phyloP scores from a whole-genome alignment of 2,888 invertebrate species.

The Amblyjoppa proteus region DNA sequence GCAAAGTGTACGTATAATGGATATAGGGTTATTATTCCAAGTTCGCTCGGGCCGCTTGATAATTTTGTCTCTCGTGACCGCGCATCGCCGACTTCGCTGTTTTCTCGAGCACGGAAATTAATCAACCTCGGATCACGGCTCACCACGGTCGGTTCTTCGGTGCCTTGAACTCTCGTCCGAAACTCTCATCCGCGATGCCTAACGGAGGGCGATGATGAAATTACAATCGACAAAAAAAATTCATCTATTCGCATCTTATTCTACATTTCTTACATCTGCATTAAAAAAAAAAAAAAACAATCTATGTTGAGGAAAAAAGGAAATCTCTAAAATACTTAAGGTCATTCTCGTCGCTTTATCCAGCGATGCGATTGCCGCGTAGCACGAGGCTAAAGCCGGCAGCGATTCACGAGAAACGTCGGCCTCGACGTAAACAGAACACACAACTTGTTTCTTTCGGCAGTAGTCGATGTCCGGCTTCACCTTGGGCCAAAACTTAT shows the following conservation, averaged over 20 bases:
- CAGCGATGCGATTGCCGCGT: too few species aligned
- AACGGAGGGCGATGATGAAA: not conserved
- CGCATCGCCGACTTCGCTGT: slow-evolving; percentile 80
- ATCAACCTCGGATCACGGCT: slow-evolving; percentile 78
- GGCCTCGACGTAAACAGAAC: too few species aligned
- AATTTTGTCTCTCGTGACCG: slow-evolving; percentile 77
- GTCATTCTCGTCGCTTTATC: too few species aligned
- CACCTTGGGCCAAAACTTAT: too few species aligned
- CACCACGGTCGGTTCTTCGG: slow-evolving; percentile 21
- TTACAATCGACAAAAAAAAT: not conserved
- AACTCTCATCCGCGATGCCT: not conserved
- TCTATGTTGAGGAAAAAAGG: not conserved
- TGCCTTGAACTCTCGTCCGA: slow-evolving; percentile 7
- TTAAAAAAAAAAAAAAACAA: not conserved
- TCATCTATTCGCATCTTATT: not conserved
- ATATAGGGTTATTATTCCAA: slow-evolving; percentile 17
- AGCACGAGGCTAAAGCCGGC: too few species aligned
- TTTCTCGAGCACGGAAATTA: slow-evolving; percentile 83
- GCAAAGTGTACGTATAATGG: slow-evolving; percentile 25
- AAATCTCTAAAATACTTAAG: not conserved
- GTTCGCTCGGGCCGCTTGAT: slow-evolving; percentile 40
- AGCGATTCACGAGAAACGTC: too few species aligned
- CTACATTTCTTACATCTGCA: not conserved
- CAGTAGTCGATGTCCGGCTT: too few species aligned
- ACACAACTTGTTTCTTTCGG: too few species aligned